Conservation (phyloP, 2,888 invertebrate genomes). For the Dexiosoma caninum region DNA sequence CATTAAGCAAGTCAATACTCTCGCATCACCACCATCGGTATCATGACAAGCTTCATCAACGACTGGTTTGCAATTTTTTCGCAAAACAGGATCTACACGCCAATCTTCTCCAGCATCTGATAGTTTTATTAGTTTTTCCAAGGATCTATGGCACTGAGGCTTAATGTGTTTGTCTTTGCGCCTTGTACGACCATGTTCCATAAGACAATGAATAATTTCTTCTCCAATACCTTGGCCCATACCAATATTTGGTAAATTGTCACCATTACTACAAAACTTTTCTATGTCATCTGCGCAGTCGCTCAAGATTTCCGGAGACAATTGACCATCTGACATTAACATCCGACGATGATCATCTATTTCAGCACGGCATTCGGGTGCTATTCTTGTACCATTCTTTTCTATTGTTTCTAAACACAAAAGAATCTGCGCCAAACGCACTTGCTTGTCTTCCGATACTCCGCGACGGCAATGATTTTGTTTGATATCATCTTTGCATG, state of each 20-base stretch:
- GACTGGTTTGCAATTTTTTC: constrained; percentile 90
- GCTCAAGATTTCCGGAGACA: constrained; percentile 95
- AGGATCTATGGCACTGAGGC: constrained; percentile 85
- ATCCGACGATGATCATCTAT: constrained; percentile 93
- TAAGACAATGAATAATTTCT: constrained; percentile 95
- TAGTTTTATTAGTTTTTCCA: constrained; percentile 89
- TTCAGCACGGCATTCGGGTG: constrained; percentile 89
- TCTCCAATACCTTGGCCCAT: constrained; percentile 80
- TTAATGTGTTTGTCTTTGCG: constrained; percentile 83
- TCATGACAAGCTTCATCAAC: constrained; percentile 88
- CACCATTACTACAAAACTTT: constrained; percentile 85
- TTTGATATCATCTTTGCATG: constrained; percentile 94
- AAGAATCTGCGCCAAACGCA: constrained; percentile 92
- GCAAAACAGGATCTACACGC: constrained; percentile 93
- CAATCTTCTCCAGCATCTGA: constrained; percentile 97
- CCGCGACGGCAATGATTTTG: constrained; percentile 90
- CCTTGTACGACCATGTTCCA: constrained; percentile 88
- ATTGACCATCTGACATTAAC: constrained; percentile 94
- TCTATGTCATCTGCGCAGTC: constrained; percentile 91
- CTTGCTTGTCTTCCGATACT: constrained; percentile 88
- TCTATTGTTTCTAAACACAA: constrained; percentile 91
- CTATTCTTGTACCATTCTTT: constrained; percentile 85
- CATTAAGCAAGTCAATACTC: constrained; percentile 96
- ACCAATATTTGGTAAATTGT: constrained; percentile 74
- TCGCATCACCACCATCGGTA: constrained; percentile 85